Evolutionary conservation across 2,797 vertebrate genomes (phyloP).

Genomic region (Prionace glauca): DNA sequence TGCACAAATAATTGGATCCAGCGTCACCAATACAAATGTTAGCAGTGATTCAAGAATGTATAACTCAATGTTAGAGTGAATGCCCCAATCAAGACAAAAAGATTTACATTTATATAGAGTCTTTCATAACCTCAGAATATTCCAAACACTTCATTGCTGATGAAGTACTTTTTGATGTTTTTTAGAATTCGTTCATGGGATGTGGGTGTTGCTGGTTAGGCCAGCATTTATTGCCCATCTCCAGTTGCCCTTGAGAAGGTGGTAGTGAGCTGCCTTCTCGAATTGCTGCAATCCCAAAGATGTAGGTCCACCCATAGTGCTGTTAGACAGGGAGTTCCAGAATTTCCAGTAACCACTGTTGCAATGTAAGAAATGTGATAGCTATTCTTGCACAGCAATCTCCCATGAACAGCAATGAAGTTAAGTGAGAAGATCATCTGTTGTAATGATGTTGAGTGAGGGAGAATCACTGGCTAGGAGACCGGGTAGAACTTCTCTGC

Average conservation of each 20-base stretch:
- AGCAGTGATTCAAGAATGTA: background rate
- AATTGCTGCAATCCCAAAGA: no score
- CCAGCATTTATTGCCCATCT: no score
- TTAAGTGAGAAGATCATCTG: background rate
- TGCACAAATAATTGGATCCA: background rate
- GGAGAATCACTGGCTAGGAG: background rate
- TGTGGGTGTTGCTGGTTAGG: no score
- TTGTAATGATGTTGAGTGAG: background rate
- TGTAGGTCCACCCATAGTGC: no score
- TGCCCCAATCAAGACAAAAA: background rate
- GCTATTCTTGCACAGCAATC: background rate
- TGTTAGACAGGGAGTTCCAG: no score
- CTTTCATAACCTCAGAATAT: background rate
- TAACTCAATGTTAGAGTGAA: background rate
- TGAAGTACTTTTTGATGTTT: background rate
- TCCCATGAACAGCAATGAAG: background rate
- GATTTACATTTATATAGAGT: background rate
- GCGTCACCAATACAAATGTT: background rate
- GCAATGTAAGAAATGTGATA: background rate
- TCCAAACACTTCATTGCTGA: background rate
- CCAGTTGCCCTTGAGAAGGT: no score
- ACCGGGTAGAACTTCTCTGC: background rate
- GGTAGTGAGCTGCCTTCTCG: no score
- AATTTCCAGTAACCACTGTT: background rate
- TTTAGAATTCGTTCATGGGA: no score